phyloP scores from a whole-genome alignment of 2,113 vertebrate genomes.

The Pleuronectes platessa region DNA sequence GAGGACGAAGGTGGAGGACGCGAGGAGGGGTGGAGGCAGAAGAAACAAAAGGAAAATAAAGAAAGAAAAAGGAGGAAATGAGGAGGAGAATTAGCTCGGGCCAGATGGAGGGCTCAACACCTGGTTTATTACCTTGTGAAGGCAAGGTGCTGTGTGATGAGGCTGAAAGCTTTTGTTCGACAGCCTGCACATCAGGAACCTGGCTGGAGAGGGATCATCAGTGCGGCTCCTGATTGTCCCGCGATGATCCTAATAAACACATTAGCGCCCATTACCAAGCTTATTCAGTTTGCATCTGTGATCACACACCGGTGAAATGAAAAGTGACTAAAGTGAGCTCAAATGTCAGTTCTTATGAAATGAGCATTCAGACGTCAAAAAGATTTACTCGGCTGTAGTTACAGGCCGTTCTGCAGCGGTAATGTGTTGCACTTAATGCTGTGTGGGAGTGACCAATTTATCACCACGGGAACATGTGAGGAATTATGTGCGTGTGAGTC shows the following conservation, averaged over 20 bases:
- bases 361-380: slow-evolving; percentile 24
- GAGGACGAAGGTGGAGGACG: slow-evolving; percentile 4
- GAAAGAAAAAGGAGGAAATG: background rate
- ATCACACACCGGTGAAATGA: slow-evolving; percentile 9
- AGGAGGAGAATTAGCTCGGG: slow-evolving; percentile 11
- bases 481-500: slow-evolving; percentile 16
- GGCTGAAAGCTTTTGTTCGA: slow-evolving; percentile 25
- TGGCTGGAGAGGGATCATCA: background rate
- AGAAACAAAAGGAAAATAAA: background rate
- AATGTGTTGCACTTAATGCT: slow-evolving; percentile 48
- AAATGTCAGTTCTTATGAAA: slow-evolving; percentile 51
- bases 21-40: background rate
- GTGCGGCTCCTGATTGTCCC: background rate
- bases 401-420: slow-evolving; percentile 30
- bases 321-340: slow-evolving; percentile 26
- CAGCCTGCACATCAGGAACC: background rate
- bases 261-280: background rate
- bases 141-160: slow-evolving; percentile 52
- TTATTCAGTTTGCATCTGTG: background rate
- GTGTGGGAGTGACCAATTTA: slow-evolving; percentile 55
- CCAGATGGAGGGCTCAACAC: slow-evolving; percentile 31
- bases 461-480: slow-evolving; percentile 27
- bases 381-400: slow-evolving; percentile 48
- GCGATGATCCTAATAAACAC: background rate
- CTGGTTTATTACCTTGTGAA: slow-evolving; percentile 55